phyloP scores from a whole-genome alignment of 2,888 invertebrate genomes.

The Aplocera efformata region DNA sequence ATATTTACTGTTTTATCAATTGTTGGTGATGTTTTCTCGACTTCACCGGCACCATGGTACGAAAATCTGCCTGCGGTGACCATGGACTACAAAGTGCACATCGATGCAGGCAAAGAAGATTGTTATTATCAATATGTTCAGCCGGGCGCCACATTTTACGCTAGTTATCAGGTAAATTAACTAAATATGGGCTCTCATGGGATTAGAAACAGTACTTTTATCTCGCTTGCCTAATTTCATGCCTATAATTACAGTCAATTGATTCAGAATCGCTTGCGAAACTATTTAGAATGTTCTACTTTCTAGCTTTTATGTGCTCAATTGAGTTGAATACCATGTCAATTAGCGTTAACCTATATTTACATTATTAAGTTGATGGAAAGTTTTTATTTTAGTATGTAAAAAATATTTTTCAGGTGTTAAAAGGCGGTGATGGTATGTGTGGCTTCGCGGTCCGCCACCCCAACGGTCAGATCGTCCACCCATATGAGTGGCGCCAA shows the following conservation, averaged over 20 bases:
- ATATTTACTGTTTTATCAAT: conserved; percentile 76
- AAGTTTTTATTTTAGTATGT: not conserved
- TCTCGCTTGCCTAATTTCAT: not conserved
- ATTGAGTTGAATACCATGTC: no score
- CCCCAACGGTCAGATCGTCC: conserved; percentile 90
- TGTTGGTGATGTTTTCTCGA: conserved; percentile 69
- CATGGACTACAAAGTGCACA: conserved; percentile 97
- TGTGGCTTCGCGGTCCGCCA: conserved; percentile 95
- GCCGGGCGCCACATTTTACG: conserved; percentile 94
- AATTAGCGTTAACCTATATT: no score
- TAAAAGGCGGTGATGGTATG: conserved; percentile 96
- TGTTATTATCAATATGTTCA: conserved; percentile 97
- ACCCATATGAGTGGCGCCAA: conserved; percentile 95
- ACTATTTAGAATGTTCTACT: not conserved
- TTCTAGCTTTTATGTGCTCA: not conserved
- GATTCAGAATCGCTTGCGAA: not conserved
- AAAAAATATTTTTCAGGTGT: conserved; percentile 80
- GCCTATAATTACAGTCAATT: not conserved
- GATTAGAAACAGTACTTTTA: conserved; percentile 4
- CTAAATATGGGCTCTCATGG: conserved; percentile 18
- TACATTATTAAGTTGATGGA: no score
- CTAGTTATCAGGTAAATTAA: conserved; percentile 91
- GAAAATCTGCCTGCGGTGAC: conserved; percentile 94
- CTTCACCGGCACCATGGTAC: conserved; percentile 87
- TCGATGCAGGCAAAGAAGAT: conserved; percentile 95